phyloP scores from a whole-genome alignment of 2,797 vertebrate species.

The Sebastes jordani region DNA sequence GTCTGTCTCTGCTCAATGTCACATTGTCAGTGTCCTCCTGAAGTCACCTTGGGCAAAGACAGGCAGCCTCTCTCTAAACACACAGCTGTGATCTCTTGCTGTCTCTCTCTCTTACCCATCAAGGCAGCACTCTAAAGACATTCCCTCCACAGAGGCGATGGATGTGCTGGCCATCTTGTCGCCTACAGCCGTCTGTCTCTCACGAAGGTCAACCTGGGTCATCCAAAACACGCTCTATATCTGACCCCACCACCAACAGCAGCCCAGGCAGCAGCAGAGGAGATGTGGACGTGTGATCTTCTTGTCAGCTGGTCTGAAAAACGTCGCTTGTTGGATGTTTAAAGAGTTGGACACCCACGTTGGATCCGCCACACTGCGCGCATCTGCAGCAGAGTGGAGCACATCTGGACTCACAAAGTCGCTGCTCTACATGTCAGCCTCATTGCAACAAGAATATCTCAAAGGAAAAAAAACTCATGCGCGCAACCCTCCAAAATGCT shows the following conservation, averaged over 20 bases:
- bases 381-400: constrained; percentile 31
- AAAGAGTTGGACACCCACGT: constrained; percentile 27
- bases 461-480: constrained; percentile 8
- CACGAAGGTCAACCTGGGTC: constrained; percentile 56
- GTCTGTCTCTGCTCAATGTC: constrained; percentile 20
- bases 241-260: constrained; percentile 17
- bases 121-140: constrained; percentile 33
- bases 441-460: constrained; percentile 19
- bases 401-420: constrained; percentile 41
- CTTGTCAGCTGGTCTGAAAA: constrained; percentile 14
- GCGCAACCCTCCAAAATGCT: constrained; percentile 23
- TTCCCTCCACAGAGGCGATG: constrained; percentile 30
- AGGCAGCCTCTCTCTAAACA: not conserved
- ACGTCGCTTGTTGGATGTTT: not conserved
- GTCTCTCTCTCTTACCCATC: constrained; percentile 51
- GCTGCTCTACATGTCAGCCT: constrained; percentile 24
- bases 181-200: constrained; percentile 14
- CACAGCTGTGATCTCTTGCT: constrained; percentile 45
- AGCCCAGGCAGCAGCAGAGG: not conserved
- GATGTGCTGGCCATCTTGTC: constrained; percentile 9
- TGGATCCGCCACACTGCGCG: constrained; percentile 1
- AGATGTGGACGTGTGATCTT: constrained; percentile 11
- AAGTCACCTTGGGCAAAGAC: constrained; percentile 70
- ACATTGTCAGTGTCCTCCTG: constrained; percentile 33
- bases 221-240: constrained; percentile 10